These are phyloP conservation scores for Pachymerium ferrugineum DNA, from an alignment of 2,888 invertebrate species.

Conservation along the genomic window DNA sequence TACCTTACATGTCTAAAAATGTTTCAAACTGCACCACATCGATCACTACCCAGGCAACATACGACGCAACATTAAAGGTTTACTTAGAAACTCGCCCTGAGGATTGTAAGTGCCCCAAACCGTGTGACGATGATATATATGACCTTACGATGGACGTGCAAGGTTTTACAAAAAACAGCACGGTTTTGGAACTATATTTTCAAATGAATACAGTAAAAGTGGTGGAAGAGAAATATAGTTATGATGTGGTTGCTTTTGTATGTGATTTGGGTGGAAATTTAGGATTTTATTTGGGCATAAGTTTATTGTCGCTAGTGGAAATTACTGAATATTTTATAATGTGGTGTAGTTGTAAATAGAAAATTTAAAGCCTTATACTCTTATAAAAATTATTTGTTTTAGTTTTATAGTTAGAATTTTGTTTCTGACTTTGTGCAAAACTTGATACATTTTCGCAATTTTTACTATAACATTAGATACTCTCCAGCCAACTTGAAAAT, in stretches of 20 bases:
- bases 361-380: neutral
- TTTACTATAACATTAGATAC: no score
- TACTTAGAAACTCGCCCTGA: neutral
- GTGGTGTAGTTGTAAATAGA: neutral
- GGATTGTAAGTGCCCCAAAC: neutral
- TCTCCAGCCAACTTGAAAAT: no score
- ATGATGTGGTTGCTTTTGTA: neutral
- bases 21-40: neutral
- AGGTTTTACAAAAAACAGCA: neutral
- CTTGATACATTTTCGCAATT: no score
- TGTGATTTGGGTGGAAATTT: constrained; percentile 33
- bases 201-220: neutral
- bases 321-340: neutral
- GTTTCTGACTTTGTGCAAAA: no score
- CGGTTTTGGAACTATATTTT: constrained; percentile 28
- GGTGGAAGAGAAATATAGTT: constrained; percentile 12
- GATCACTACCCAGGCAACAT: neutral
- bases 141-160: neutral
- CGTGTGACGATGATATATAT: constrained; percentile 4
- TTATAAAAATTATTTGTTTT: no score
- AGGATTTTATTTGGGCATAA: constrained; percentile 29
- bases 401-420: no score
- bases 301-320: constrained; percentile 1
- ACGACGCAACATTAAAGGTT: constrained; percentile 12
- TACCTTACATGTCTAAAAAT: constrained; percentile 28